Evolutionary conservation across 2,797 vertebrate genomes (phyloP).

Genomic region (Lophotriccus pileatus): DNA sequence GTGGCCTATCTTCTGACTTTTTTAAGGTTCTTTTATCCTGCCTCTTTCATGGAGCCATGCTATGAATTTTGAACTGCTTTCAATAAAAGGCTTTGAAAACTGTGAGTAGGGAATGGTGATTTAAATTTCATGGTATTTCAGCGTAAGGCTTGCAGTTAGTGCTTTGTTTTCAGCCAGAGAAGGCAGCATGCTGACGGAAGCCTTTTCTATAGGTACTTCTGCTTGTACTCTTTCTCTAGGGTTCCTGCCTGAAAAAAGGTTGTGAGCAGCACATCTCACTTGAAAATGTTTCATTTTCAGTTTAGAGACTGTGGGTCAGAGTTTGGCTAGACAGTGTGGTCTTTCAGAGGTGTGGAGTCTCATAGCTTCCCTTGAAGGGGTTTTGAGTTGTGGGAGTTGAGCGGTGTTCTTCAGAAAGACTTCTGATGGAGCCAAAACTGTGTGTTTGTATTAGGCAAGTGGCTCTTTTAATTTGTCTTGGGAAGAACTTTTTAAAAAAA

Average conservation of each 20-base stretch:
- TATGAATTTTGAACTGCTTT: not conserved
- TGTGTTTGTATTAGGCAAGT: not conserved
- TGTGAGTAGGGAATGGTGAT: not conserved
- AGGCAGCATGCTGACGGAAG: not conserved
- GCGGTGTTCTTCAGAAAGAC: no score
- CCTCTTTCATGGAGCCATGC: not conserved
- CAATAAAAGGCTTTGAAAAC: not conserved
- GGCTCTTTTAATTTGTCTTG: not conserved
- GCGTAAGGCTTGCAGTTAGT: not conserved
- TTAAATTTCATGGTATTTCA: not conserved
- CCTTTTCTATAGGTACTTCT: not conserved
- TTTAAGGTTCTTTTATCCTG: not conserved
- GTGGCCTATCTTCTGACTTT: not conserved
- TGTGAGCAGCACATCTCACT: not conserved
- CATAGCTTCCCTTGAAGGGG: no score
- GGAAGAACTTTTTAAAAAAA: not conserved
- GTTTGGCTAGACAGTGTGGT: no score
- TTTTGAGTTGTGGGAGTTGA: no score
- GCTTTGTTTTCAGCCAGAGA: not conserved
- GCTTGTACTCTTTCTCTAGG: rapidly evolving
- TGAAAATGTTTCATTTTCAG: not conserved
- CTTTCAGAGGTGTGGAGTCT: no score
- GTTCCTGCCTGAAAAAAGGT: not conserved
- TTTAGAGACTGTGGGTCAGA: not conserved
- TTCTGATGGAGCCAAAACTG: not conserved